Evolutionary conservation across 1,140 invertebrate genomes (phyloP), one percentile per base, ranked within the genome.

Genomic region (Ptiloglossa arizonensis): DNA sequence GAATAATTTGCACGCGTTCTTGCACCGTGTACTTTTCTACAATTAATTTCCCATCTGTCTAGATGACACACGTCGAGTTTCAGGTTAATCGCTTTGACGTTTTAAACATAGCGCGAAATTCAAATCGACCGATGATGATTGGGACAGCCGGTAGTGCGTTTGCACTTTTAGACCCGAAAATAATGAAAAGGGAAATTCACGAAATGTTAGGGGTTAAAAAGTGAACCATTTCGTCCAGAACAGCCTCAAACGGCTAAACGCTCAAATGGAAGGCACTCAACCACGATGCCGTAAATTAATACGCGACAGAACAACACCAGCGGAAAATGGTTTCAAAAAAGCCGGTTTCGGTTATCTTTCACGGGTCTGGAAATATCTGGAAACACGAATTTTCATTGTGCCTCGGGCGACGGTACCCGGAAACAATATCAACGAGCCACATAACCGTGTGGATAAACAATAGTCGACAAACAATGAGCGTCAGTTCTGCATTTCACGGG

Each of bases 391-490:
- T 68, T 76, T 76, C 73, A 76, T 76, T 76, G 73, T 76, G 41
- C 64, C 41, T 41, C 29, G 62, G 19, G 35, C 38, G 35, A 29
- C 29, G 71, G 73, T 76, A 76, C 69, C 73, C 73, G 73, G 73
- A 76, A 59, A 59, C 73, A 64, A 76, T 76, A 76, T 69, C 73
- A 76, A 59, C 64, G 73, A 68, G 64, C 27, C 54, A 24, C 73
- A 69, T 76, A 76, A 76, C 73, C 54, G 67, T 44, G 74, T 35
- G 66, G 74, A 77, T 71, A 71, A 77, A 77, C 74, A 77, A 77
- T 77, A 71, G 66, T 54, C 74, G 66, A n/a, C 74, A 52, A 71
- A 78, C 67, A 78, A 44, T 46, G 38, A 59, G 35, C 29, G 68
- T 44, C 59, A 73, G 57, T 35, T 62, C 67, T 19, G 59, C 68